Percentiles rank a stretch among this genome's conserved stretches.
Evolutionary conservation across 2,113 vertebrate species (phyloP).

Genomic region (Eupsittula cactorum): DNA sequence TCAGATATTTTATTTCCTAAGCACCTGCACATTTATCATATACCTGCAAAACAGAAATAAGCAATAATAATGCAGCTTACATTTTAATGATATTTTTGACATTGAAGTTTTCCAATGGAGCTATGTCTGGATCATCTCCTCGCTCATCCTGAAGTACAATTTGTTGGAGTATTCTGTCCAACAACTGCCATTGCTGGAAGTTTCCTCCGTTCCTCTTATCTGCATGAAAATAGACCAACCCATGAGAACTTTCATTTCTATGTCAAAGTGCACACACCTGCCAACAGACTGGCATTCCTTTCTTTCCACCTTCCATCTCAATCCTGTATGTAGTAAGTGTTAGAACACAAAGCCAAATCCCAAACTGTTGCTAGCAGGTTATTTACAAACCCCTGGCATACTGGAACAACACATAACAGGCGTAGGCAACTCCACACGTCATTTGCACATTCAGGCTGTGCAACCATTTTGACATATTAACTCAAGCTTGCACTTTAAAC

Average conservation of each 20-base stretch:
- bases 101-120: slow-evolving; percentile 94
- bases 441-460: not conserved
- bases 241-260: not conserved
- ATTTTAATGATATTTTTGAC: slow-evolving; percentile 96
- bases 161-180: slow-evolving; percentile 96
- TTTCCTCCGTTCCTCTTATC: slow-evolving; percentile 88
- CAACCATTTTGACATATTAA: not conserved
- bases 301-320: not conserved
- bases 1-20: not conserved
- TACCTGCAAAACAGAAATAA: not conserved
- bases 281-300: not conserved
- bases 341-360: not conserved
- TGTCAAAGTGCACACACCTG: not conserved
- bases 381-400: not conserved
- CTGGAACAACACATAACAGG: not conserved
- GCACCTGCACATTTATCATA: not conserved
- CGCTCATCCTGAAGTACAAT: slow-evolving; percentile 94
- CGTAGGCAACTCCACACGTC: not conserved
- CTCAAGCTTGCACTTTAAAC: not conserved
- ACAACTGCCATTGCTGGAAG: slow-evolving; percentile 94
- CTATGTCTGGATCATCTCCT: slow-evolving; percentile 89
- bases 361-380: not conserved
- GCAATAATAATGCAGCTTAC: slow-evolving; percentile 76
- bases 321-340: not conserved
- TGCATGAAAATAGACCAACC: slow-evolving; percentile 50